Percentiles rank a stretch among this genome's conserved stretches.
phyloP scores from a whole-genome alignment of 2,113 vertebrate genomes.

The Myrmecophaga tridactyla region DNA sequence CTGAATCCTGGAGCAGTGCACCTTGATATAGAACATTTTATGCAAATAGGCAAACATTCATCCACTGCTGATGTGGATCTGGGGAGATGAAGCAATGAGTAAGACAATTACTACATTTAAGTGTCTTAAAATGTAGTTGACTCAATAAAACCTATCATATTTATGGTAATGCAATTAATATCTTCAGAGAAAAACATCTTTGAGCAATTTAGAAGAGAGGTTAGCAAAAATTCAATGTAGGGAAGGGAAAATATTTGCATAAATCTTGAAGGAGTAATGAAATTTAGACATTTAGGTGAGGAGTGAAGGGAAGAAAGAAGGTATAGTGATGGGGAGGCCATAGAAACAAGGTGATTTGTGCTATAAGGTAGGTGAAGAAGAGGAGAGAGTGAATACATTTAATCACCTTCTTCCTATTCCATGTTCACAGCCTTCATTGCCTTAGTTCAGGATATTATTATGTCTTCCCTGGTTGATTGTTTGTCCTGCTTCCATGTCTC shows the following conservation, averaged over 20 bases:
- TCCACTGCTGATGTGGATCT: background rate
- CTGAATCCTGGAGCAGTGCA: background rate
- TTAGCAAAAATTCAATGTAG: background rate
- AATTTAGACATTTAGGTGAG: background rate
- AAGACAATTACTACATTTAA: background rate
- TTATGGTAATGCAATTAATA: background rate
- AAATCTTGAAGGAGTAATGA: background rate
- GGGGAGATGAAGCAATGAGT: background rate
- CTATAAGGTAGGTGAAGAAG: background rate
- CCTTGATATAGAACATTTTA: background rate
- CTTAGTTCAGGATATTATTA: background rate
- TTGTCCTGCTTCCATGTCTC: background rate
- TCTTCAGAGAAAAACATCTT: background rate
- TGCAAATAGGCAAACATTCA: background rate
- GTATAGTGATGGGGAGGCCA: background rate
- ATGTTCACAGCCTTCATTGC: background rate
- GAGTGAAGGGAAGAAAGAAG: background rate
- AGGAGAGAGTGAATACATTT: background rate
- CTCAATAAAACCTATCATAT: background rate
- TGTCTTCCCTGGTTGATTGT: rapidly evolving
- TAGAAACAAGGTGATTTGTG: background rate
- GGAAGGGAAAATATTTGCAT: background rate
- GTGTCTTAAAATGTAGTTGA: background rate
- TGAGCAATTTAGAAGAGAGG: background rate
- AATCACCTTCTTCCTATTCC: background rate